Evolutionary conservation across 2,888 invertebrate species (phyloP).

Genomic region (Pyrgus malvae): DNA sequence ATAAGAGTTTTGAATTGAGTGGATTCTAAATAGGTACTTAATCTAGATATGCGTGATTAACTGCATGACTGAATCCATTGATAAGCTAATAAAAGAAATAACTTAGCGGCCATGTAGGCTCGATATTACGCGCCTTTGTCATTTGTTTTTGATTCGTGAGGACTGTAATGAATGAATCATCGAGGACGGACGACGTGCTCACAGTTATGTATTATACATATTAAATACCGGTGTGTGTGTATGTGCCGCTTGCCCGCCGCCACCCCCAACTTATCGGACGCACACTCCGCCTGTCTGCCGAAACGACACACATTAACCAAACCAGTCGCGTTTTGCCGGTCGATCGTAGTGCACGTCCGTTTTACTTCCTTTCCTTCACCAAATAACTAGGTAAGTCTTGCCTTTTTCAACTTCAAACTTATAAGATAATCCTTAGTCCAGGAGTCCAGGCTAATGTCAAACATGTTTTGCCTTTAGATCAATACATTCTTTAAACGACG

Average conservation of each 20-base stretch:
- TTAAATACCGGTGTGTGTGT: slow-evolving; percentile 9
- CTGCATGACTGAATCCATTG: too few relatives aligned
- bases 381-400: slow-evolving; percentile 60
- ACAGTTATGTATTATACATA: slow-evolving; percentile 10
- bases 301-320: too few relatives aligned
- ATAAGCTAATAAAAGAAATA: too few relatives aligned
- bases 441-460: too few relatives aligned
- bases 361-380: slow-evolving; percentile 44
- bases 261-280: slow-evolving; percentile 47
- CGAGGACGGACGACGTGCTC: slow-evolving; percentile 35
- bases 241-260: slow-evolving; percentile 36
- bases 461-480: not conserved
- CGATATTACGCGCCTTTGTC: slow-evolving; percentile 7
- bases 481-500: not conserved
- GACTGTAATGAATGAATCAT: slow-evolving; percentile 52
- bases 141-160: slow-evolving; percentile 36
- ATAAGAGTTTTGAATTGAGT: too few relatives aligned
- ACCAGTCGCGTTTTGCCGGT: slow-evolving; percentile 35
- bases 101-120: too few relatives aligned
- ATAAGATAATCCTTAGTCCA: not conserved
- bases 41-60: too few relatives aligned
- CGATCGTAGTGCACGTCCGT: slow-evolving; percentile 53
- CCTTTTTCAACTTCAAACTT: slow-evolving; percentile 30
- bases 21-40: too few relatives aligned
- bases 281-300: slow-evolving; percentile 34